phyloP scores from a whole-genome alignment of 1,140 invertebrate genomes.

The Linepithema humile region DNA sequence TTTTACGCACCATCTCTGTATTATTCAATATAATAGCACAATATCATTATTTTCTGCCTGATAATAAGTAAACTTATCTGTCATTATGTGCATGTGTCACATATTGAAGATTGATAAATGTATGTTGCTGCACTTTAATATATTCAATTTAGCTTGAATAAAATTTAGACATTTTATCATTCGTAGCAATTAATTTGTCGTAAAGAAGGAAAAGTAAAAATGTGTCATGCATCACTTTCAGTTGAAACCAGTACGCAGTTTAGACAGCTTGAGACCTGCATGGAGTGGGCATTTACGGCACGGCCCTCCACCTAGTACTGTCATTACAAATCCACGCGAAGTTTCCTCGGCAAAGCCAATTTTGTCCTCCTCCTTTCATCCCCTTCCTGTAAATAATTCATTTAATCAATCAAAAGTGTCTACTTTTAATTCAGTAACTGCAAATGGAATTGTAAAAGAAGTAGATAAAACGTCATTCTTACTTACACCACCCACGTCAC shows the following conservation, averaged over 20 bases:
- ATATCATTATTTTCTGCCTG: neutral
- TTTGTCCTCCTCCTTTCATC: slow-evolving; percentile 58
- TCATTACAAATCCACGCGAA: slow-evolving; percentile 71
- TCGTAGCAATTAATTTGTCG: slow-evolving; percentile 18
- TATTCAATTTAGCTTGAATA: neutral
- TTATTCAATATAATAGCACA: neutral
- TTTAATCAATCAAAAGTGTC: slow-evolving; percentile 38
- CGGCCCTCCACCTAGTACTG: slow-evolving; percentile 79
- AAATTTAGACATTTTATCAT: slow-evolving; percentile 14
- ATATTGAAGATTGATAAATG: neutral
- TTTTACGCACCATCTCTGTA: neutral
- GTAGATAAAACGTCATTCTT: slow-evolving; percentile 24
- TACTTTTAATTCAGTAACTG: slow-evolving; percentile 4
- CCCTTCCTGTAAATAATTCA: slow-evolving; percentile 37
- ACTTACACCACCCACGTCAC: neutral
- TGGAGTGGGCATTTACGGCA: slow-evolving; percentile 80
- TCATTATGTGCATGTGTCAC: slow-evolving; percentile 8
- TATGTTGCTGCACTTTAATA: neutral
- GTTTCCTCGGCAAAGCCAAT: slow-evolving; percentile 31
- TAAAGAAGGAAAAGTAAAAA: slow-evolving; percentile 42
- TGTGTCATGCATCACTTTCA: slow-evolving; percentile 80
- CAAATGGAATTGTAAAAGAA: slow-evolving; percentile 9
- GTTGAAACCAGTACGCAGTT: slow-evolving; percentile 87
- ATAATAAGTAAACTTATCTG: neutral
- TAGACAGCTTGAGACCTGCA: slow-evolving; percentile 86